phyloP scores from a whole-genome alignment of 2,113 vertebrate species.

The Zosterops japonicus region DNA sequence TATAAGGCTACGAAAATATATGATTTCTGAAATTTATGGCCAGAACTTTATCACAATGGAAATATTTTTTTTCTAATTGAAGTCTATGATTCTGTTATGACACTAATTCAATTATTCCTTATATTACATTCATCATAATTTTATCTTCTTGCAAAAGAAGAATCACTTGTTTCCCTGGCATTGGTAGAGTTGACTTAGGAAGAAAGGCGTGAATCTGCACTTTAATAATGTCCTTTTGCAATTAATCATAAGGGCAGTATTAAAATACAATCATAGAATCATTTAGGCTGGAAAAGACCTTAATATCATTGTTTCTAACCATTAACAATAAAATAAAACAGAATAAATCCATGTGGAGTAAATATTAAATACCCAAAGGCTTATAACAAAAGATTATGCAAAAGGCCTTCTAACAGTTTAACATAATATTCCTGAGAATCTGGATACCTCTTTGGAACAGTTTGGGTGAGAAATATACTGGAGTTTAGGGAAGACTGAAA shows the following conservation, averaged over 20 bases:
- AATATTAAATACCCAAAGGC: not conserved
- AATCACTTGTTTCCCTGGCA: not conserved
- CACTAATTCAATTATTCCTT: constrained; percentile 22
- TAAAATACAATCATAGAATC: not conserved
- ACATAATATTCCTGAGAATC: not conserved
- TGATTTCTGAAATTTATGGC: constrained; percentile 30
- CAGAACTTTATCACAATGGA: constrained; percentile 23
- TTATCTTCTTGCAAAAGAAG: constrained; percentile 11
- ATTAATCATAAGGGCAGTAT: not conserved
- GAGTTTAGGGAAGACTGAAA: not conserved
- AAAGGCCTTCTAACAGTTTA: not conserved
- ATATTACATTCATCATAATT: constrained; percentile 7
- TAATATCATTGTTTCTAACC: not conserved
- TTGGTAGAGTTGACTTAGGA: not conserved
- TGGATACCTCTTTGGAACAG: not conserved
- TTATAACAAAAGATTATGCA: not conserved
- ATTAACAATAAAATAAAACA: not conserved
- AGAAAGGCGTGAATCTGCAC: not conserved
- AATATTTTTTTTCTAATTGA: constrained; percentile 46
- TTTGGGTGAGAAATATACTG: not conserved
- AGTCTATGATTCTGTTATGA: constrained; percentile 3
- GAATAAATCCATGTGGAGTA: not conserved
- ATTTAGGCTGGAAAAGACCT: not conserved
- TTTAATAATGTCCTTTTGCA: not conserved
- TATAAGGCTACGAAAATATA: not conserved